Evolutionary conservation across 2,113 vertebrate genomes (phyloP).

Genomic region (Syngnathus typhle): DNA sequence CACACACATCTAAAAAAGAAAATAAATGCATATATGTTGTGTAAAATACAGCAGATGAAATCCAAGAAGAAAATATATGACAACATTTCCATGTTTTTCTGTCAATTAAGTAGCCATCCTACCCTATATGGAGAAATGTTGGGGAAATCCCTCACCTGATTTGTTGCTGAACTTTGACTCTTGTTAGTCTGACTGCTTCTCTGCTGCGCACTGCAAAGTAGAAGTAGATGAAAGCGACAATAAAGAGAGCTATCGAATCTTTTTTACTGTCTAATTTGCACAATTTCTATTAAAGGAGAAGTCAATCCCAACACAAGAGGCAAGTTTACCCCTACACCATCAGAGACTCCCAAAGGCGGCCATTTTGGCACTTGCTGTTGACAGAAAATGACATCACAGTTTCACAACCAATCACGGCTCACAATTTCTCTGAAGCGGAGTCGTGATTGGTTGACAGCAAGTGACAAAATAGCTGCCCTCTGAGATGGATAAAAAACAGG

Average conservation of each 20-base stretch:
- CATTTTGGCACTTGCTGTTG: no score
- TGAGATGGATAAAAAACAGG: no score
- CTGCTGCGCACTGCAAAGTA: slow-evolving; percentile 81
- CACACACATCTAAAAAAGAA: slow-evolving; percentile 15
- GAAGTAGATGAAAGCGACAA: slow-evolving; percentile 8
- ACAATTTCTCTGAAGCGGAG: no score
- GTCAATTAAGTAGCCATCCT: slow-evolving; percentile 20
- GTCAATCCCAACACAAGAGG: no score
- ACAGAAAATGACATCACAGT: no score
- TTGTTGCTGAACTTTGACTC: slow-evolving; percentile 84
- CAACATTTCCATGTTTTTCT: slow-evolving; percentile 8
- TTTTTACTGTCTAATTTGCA: not conserved
- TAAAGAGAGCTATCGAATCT: not conserved
- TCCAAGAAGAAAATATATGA: slow-evolving; percentile 10
- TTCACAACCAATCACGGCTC: no score
- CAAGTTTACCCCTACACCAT: no score
- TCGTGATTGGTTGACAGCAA: no score
- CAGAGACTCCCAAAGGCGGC: no score
- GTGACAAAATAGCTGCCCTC: no score
- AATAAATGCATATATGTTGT: slow-evolving; percentile 10
- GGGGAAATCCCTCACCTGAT: slow-evolving; percentile 76
- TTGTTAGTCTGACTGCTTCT: slow-evolving; percentile 88
- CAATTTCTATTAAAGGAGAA: no score
- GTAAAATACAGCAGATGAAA: slow-evolving; percentile 11
- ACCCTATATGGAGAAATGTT: slow-evolving; percentile 13